These are phyloP conservation scores for Erynnis tages DNA, from an alignment of 2,888 invertebrate species.

Conservation along the genomic window DNA sequence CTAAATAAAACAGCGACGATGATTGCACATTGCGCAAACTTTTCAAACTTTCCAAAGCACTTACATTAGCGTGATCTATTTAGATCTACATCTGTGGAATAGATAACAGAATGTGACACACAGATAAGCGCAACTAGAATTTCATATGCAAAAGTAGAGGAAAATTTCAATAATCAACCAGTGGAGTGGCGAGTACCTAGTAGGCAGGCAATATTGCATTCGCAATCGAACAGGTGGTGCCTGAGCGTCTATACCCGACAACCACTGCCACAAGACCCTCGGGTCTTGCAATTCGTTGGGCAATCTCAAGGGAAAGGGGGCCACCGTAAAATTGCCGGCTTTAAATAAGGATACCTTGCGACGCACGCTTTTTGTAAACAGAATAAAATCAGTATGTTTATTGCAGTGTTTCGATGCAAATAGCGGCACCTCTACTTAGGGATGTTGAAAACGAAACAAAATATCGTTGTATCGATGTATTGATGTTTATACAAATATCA, in stretches of 20 bases:
- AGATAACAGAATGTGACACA: slow-evolving; percentile 23
- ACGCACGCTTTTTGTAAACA: slow-evolving; percentile 44
- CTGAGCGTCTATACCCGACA: slow-evolving; percentile 35
- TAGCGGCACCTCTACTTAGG: slow-evolving; percentile 30
- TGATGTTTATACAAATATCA: too few species aligned
- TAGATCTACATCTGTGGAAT: not conserved
- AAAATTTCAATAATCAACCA: slow-evolving; percentile 30
- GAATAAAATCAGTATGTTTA: slow-evolving; percentile 44
- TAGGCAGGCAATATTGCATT: slow-evolving; percentile 5
- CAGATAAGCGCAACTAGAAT: slow-evolving; percentile 9
- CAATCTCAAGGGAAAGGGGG: slow-evolving; percentile 25
- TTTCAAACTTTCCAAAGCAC: too few species aligned
- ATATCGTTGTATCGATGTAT: too few species aligned
- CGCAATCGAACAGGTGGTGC: slow-evolving; percentile 32
- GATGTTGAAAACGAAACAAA: too few species aligned
- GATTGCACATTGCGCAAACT: too few species aligned
- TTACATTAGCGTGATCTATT: too few species aligned
- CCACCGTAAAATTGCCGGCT: slow-evolving; percentile 24
- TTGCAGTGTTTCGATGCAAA: slow-evolving; percentile 31
- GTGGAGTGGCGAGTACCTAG: slow-evolving; percentile 4
- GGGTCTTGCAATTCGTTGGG: slow-evolving; percentile 12
- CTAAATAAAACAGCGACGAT: too few species aligned
- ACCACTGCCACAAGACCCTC: slow-evolving; percentile 26
- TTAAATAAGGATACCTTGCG: slow-evolving; percentile 16
- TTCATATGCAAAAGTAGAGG: slow-evolving; percentile 20